Percentiles rank a stretch among this genome's conserved stretches.
Conservation (phyloP, 2,797 vertebrate genomes). For the Gorsachius magnificus region DNA sequence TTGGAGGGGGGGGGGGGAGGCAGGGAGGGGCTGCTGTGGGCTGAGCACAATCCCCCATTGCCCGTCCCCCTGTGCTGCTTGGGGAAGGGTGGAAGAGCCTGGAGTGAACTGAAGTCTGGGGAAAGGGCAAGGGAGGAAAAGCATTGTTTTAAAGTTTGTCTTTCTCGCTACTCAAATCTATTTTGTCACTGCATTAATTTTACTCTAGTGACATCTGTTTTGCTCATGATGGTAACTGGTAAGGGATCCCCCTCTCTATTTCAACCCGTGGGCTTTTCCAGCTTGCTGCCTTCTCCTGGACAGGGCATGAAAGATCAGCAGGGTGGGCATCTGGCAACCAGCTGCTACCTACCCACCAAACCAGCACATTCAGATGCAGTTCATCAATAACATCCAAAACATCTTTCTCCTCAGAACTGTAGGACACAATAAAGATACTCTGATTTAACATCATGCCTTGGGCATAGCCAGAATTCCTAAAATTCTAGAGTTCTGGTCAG, state of each 20-base stretch:
- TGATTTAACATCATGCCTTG: background rate
- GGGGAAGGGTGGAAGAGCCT: rapidly evolving
- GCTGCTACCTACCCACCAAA: background rate
- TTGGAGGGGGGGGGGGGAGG: too few species aligned
- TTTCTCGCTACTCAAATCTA: background rate
- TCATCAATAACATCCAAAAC: background rate
- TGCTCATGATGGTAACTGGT: background rate
- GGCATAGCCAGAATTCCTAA: background rate
- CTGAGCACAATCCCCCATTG: rapidly evolving
- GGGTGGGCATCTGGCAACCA: background rate
- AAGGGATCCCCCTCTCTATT: rapidly evolving
- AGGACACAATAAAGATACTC: background rate
- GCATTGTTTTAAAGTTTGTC: background rate
- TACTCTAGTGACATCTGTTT: background rate
- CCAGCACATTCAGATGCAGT: background rate
- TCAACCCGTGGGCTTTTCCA: background rate
- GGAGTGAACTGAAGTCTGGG: background rate
- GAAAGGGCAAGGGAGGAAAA: background rate
- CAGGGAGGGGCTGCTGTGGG: rapidly evolving
- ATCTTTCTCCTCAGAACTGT: background rate
- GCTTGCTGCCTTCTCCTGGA: rapidly evolving
- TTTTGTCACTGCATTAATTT: background rate
- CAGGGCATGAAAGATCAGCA: background rate
- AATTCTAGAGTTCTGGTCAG: background rate
- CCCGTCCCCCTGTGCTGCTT: rapidly evolving